These are phyloP conservation scores for Magallana gigas DNA, from an alignment of 1,140 invertebrate genomes.

Conservation along the genomic window DNA sequence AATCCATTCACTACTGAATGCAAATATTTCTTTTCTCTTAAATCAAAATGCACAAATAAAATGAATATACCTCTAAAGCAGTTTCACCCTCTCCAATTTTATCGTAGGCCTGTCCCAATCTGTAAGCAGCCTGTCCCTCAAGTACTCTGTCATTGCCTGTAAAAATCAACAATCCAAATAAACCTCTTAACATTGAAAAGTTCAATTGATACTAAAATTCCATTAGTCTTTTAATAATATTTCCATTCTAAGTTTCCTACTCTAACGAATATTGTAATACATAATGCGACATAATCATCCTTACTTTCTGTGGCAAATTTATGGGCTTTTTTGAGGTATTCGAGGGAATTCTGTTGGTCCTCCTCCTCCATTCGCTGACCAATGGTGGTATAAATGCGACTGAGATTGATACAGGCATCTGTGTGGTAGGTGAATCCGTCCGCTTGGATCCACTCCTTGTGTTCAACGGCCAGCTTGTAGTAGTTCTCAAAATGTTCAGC, in stretches of 20 bases:
- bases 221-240: no score
- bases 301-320: slow-evolving; percentile 74
- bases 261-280: no score
- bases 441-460: slow-evolving; percentile 68
- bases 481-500: slow-evolving; percentile 76
- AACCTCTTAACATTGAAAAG: no score
- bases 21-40: no score
- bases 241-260: no score
- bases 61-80: slow-evolving; percentile 72
- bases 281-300: slow-evolving; percentile 18
- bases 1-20: no score
- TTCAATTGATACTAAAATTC: no score
- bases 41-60: background rate
- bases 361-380: slow-evolving; percentile 62
- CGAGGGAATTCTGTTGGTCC: slow-evolving; percentile 65
- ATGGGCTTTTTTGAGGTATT: slow-evolving; percentile 73
- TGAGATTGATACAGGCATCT: slow-evolving; percentile 75
- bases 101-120: slow-evolving; percentile 74
- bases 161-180: background rate
- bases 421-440: slow-evolving; percentile 67
- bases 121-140: slow-evolving; percentile 75
- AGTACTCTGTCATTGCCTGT: slow-evolving; percentile 72
- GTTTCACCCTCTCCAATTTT: slow-evolving; percentile 71
- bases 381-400: slow-evolving; percentile 73
- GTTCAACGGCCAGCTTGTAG: slow-evolving; percentile 68